phyloP scores from a whole-genome alignment of 2,888 invertebrate genomes.

The Pollenia labialis region DNA sequence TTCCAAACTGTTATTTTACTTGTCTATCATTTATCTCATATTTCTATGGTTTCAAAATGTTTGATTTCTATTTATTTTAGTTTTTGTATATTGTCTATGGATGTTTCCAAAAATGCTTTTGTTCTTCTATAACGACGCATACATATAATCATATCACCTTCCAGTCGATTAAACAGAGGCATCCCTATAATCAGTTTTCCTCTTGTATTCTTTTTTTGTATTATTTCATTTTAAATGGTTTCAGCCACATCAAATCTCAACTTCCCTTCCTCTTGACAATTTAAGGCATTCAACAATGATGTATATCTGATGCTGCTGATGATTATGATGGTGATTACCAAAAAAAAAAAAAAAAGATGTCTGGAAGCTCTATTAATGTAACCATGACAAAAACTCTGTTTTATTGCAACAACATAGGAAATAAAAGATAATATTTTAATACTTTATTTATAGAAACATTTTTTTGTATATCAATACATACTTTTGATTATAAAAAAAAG shows the following conservation, averaged over 20 bases:
- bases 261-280: slow-evolving; percentile 35
- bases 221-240: slow-evolving; percentile 49
- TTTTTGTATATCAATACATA: background rate
- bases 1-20: background rate
- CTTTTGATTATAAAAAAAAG: background rate
- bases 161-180: slow-evolving; percentile 82
- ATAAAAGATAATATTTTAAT: slow-evolving; percentile 53
- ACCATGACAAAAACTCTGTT: slow-evolving; percentile 79
- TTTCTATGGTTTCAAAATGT: slow-evolving; percentile 47
- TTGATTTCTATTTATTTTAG: slow-evolving; percentile 73
- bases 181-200: slow-evolving; percentile 64
- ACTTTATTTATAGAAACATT: slow-evolving; percentile 48
- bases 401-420: slow-evolving; percentile 49
- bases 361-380: slow-evolving; percentile 76
- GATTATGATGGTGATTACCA: slow-evolving; percentile 75
- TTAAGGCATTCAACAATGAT: slow-evolving; percentile 38
- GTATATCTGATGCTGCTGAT: slow-evolving; percentile 30
- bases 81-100: background rate
- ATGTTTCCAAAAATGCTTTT: slow-evolving; percentile 10
- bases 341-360: slow-evolving; percentile 10
- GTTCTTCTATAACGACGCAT: slow-evolving; percentile 15
- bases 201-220: slow-evolving; percentile 51
- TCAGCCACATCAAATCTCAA: slow-evolving; percentile 48
- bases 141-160: slow-evolving; percentile 84
- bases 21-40: background rate